Evolutionary conservation across 2,888 invertebrate genomes (phyloP), one percentile per base, ranked within the genome.

Genomic region (Hyppa rectilinea): DNA sequence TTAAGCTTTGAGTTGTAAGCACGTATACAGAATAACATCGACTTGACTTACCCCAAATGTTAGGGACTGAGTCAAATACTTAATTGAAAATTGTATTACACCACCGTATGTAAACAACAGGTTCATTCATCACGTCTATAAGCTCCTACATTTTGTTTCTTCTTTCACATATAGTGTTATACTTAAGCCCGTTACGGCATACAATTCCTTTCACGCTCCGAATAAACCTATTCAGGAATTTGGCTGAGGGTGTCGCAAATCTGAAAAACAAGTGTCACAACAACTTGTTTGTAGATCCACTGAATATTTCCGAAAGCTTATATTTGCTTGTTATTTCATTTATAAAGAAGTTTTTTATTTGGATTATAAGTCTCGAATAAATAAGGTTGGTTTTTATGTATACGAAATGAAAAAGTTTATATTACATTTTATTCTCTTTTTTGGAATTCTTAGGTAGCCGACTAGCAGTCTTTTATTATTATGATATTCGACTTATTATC

Each of bases 91-190:
- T 75, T 63, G 50, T 74, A 50, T 64, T 72, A 56, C 9, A 52
- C 20, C 40, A 50, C 63, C 31, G 58, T 62, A 67, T 62, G 58
- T 74, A 76, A 75, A 82, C 82, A 82, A 65, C 66, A 63, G 53
- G 62, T 78, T 77, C 74, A 82, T 77, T 83, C 53, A 71, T 81
- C 82, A 79, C 62, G 50, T 66, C 23, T 56, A 56, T 59, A 63
- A 61, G 56, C 58, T 56, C 63, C 34, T 73, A 62, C 26, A 61
- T 72, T 75, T 68, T 69, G 62, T 67, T 76, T 61, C 36, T 64
- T 65, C 55, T 29, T 72, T 55, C 65, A 56, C 45, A 52, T 65
- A 45, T 63, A 60, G 59, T 68, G 63, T 68, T 62, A 55, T 17
- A 40, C 36, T 65, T 55, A 66, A 60, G 63, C 45, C 61, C 38